Percentiles rank a stretch among this genome's conserved stretches.
Conservation (phyloP, 2,888 invertebrate species). For the Calliphora vomitoria region DNA sequence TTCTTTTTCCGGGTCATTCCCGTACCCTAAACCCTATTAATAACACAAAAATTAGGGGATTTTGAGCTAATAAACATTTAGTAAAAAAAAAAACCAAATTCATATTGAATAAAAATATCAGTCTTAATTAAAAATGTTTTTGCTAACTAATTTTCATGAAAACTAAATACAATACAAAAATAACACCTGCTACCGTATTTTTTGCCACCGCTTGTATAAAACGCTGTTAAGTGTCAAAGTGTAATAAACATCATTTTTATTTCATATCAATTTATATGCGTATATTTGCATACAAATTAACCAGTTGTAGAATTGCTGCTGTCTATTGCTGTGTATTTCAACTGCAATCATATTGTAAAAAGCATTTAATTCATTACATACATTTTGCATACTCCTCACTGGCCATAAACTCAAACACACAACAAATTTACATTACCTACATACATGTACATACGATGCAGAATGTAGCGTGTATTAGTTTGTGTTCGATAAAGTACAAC, state of each 20-base stretch:
- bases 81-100: too few species aligned
- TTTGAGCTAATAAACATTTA: too few species aligned
- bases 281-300: constrained; percentile 70
- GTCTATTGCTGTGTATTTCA: constrained; percentile 17
- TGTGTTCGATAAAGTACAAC: not conserved
- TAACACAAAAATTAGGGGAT: too few species aligned
- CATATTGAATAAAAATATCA: too few species aligned
- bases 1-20: too few species aligned
- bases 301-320: constrained; percentile 54
- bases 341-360: constrained; percentile 45
- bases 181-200: not conserved
- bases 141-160: too few species aligned
- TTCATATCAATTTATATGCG: constrained; percentile 66
- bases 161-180: too few species aligned
- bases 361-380: constrained; percentile 53
- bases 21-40: too few species aligned
- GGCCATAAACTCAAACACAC: not conserved
- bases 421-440: too few species aligned
- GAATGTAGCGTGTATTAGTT: not conserved
- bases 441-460: not conserved
- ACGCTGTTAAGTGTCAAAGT: constrained; percentile 55
- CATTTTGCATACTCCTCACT: constrained; percentile 32
- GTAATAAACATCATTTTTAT: constrained; percentile 66
- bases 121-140: too few species aligned
- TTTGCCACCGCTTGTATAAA: constrained; percentile 24